Conservation (phyloP, 2,888 invertebrate species). For the Taenaris catops region DNA sequence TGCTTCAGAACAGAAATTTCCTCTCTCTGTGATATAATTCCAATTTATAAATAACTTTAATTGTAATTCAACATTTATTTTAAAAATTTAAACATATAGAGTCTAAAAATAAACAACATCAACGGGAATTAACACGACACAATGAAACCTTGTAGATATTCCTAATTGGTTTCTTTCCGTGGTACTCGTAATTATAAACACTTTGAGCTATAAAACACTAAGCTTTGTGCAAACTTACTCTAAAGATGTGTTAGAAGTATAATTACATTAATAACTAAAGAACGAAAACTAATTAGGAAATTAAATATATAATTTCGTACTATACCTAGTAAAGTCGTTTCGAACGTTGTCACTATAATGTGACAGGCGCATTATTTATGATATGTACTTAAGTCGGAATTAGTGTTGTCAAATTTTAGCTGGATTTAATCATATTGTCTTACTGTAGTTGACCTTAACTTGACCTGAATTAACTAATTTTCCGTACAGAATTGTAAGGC, state of each 20-base stretch:
- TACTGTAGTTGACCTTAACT: too few relatives aligned
- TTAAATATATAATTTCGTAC: too few relatives aligned
- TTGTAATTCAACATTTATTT: conserved; percentile 27
- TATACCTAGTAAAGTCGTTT: too few relatives aligned
- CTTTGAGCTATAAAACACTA: conserved; percentile 34
- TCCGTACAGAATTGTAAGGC: too few relatives aligned
- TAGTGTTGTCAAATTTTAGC: too few relatives aligned
- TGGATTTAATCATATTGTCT: too few relatives aligned
- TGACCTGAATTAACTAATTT: too few relatives aligned
- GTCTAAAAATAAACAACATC: conserved; percentile 36
- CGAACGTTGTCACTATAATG: too few relatives aligned
- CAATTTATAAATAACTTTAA: conserved; percentile 24
- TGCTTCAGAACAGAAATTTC: conserved; percentile 74
- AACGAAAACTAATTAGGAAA: too few relatives aligned
- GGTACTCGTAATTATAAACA: too few relatives aligned
- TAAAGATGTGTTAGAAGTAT: neutral
- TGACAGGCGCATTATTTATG: too few relatives aligned
- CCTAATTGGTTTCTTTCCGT: neutral
- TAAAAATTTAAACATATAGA: conserved; percentile 26
- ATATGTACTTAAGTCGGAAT: too few relatives aligned
- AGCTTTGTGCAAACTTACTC: conserved; percentile 10
- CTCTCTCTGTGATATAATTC: conserved; percentile 52
- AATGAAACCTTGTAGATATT: conserved; percentile 9
- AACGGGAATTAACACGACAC: conserved; percentile 44
- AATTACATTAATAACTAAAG: conserved; percentile 1